Evolutionary conservation across 1,140 invertebrate species (phyloP).

Genomic region (Brachionus sp.): DNA sequence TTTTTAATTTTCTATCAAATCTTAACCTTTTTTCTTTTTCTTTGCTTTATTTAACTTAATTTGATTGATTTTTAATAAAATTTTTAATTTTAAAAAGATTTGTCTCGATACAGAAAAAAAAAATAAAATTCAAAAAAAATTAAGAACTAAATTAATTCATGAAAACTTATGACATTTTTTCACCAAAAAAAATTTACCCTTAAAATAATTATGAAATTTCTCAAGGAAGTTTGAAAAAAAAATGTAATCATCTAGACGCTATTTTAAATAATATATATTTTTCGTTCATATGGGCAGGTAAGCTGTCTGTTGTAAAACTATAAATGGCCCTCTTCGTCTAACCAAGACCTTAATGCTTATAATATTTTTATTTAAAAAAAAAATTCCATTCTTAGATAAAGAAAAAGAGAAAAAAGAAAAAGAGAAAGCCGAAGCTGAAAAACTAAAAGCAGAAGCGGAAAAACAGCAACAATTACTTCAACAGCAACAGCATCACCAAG

Average conservation of each 20-base stretch:
- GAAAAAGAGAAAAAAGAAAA: constrained; percentile 18
- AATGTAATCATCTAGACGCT: background rate
- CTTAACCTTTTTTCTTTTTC: no score
- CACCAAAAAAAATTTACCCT: background rate
- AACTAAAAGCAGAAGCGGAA: background rate
- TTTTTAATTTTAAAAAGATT: no score
- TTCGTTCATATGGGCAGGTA: constrained; percentile 10
- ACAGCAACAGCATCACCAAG: background rate
- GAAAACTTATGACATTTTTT: no score
- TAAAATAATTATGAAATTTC: background rate
- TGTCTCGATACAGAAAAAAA: no score
- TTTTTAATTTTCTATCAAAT: no score
- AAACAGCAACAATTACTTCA: background rate
- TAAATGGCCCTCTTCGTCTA: background rate
- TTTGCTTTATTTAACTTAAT: no score
- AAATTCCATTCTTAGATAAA: constrained; percentile 11
- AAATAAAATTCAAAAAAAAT: no score
- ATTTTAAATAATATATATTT: constrained; percentile 23
- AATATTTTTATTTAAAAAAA: background rate
- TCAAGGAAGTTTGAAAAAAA: constrained; percentile 2
- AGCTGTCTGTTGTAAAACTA: background rate
- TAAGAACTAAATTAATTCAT: no score
- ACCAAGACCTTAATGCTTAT: background rate
- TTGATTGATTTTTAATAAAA: no score
- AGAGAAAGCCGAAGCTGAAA: constrained; percentile 24